Conservation (phyloP, 2,797 vertebrate genomes). For the Tokudaia muenninki region DNA sequence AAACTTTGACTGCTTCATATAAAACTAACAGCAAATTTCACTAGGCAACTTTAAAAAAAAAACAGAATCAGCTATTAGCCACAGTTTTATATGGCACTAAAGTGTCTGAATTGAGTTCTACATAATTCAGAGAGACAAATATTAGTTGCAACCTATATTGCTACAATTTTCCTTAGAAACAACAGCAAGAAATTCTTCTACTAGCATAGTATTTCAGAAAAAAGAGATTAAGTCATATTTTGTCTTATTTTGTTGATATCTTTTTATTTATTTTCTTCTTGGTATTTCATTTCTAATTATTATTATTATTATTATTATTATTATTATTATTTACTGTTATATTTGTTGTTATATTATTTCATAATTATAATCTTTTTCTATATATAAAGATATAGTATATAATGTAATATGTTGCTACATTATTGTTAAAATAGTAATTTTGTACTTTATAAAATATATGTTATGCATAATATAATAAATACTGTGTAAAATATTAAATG, state of each 20-base stretch:
- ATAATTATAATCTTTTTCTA: neutral
- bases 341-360: neutral
- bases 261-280: neutral
- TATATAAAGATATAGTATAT: too few species aligned
- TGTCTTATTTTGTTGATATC: neutral
- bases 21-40: slow-evolving; percentile 2
- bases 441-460: neutral
- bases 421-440: neutral
- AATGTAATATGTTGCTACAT: too few species aligned
- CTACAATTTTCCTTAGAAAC: neutral
- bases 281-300: neutral
- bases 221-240: neutral
- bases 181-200: neutral
- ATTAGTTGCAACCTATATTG: neutral
- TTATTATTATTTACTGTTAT: neutral
- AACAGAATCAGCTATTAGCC: neutral
- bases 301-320: neutral
- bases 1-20: neutral
- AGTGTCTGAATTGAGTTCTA: neutral
- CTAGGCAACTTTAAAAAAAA: neutral
- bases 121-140: neutral
- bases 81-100: slow-evolving; percentile 7
- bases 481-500: neutral
- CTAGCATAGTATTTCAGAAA: neutral
- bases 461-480: too few species aligned